phyloP scores from a whole-genome alignment of 2,888 invertebrate genomes.

The Blastobasis lacticolella region DNA sequence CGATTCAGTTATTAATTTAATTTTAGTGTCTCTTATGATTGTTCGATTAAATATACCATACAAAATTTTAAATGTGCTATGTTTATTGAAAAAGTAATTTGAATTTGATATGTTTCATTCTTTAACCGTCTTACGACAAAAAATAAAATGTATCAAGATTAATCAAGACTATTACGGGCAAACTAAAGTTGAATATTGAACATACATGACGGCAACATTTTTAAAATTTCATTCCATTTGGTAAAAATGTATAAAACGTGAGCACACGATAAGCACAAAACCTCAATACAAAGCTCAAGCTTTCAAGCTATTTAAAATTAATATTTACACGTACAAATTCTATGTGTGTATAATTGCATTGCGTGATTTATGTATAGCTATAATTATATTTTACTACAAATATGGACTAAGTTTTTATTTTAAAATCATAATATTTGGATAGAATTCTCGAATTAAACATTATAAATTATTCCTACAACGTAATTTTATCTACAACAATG shows the following conservation, averaged over 20 bases:
- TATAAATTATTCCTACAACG: slow-evolving; percentile 33
- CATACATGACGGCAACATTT: too few species aligned
- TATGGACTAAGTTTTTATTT: slow-evolving; percentile 36
- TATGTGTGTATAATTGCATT: slow-evolving; percentile 31
- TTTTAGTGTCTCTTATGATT: too few species aligned
- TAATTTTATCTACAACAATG: slow-evolving; percentile 43
- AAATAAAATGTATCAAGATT: too few species aligned
- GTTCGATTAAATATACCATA: too few species aligned
- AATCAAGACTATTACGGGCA: too few species aligned
- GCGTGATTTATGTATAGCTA: slow-evolving; percentile 23
- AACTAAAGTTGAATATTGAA: too few species aligned
- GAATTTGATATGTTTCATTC: slow-evolving; percentile 30
- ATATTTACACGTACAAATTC: slow-evolving; percentile 33
- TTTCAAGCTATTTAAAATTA: slow-evolving; percentile 24
- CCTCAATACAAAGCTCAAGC: slow-evolving; percentile 29
- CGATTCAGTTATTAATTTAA: too few species aligned
- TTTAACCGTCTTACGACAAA: slow-evolving; percentile 3
- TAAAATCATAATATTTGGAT: slow-evolving; percentile 55
- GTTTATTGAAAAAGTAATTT: too few species aligned
- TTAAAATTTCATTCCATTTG: slow-evolving; percentile 6
- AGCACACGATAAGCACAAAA: slow-evolving; percentile 20
- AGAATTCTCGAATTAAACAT: slow-evolving; percentile 38
- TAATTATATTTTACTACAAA: slow-evolving; percentile 28
- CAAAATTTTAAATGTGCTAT: too few species aligned
- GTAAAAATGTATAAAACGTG: slow-evolving; percentile 12